Percentiles rank a stretch among this genome's conserved stretches.
Evolutionary conservation across 2,888 invertebrate genomes (phyloP).

Genomic region (Caenorhabditis japonica): DNA sequence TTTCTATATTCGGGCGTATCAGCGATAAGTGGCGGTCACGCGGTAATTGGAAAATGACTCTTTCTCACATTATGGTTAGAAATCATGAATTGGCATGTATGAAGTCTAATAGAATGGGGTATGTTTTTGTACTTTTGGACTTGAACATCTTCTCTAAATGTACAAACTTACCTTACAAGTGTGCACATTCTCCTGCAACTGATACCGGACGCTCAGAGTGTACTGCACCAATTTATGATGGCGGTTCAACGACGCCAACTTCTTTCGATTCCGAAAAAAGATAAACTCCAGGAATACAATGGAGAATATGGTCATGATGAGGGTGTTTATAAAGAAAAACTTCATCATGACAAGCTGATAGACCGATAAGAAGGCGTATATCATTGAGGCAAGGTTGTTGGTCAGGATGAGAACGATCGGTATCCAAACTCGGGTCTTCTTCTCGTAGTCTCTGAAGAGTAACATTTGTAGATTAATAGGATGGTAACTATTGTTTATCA

Average conservation of each 20-base stretch:
- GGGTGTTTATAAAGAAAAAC: conserved; percentile 16
- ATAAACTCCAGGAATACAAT: conserved; percentile 28
- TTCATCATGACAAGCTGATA: conserved; percentile 20
- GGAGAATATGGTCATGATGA: conserved; percentile 4
- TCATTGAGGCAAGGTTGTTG: conserved; percentile 5
- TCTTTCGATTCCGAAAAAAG: conserved; percentile 13
- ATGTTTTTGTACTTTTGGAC: too few species aligned
- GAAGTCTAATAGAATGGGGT: too few species aligned
- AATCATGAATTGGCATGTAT: too few species aligned
- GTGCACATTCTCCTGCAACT: conserved; percentile 44
- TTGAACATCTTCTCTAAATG: not conserved
- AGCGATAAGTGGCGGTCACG: too few species aligned
- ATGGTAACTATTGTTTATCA: not conserved
- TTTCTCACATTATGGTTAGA: too few species aligned
- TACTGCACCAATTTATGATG: conserved; percentile 23
- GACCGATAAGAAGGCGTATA: conserved; percentile 24
- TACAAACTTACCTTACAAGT: conserved; percentile 19
- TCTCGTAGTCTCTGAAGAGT: conserved; percentile 37
- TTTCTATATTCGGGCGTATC: too few species aligned
- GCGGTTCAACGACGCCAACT: conserved; percentile 1
- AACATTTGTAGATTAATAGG: not conserved
- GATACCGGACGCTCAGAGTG: conserved; percentile 35
- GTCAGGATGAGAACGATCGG: not conserved
- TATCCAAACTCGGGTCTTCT: conserved; percentile 21
- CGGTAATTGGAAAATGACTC: too few species aligned